Evolutionary conservation across 2,797 vertebrate genomes (phyloP).

Genomic region (Euphonia xanthogaster): DNA sequence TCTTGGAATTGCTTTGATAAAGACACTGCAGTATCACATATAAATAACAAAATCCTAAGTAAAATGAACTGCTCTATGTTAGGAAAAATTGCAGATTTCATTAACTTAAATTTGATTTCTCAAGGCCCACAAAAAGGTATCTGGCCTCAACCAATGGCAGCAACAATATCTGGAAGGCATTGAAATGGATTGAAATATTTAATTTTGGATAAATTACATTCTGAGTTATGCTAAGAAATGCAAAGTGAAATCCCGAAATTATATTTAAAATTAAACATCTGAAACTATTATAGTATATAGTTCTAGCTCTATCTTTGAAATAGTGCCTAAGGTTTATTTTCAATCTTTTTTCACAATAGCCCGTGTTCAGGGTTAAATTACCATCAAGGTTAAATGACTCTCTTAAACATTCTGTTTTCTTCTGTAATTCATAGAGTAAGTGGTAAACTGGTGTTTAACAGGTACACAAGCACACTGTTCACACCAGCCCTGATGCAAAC

Average conservation of each 20-base stretch:
- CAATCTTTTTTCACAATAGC: not conserved
- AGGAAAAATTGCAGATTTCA: not conserved
- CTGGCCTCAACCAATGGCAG: not conserved
- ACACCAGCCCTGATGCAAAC: not conserved
- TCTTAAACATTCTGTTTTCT: not conserved
- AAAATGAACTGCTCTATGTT: not conserved
- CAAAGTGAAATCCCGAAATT: not conserved
- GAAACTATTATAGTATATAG: not conserved
- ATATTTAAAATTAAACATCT: not conserved
- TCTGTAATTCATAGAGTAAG: not conserved
- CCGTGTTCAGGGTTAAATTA: fast-evolving
- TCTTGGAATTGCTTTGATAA: not conserved
- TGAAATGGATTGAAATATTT: not conserved
- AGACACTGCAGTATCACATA: not conserved
- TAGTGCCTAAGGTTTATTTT: not conserved
- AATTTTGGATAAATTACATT: not conserved
- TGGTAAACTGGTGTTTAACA: not conserved
- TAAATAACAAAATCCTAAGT: not conserved
- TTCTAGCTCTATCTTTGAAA: not conserved
- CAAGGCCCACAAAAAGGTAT: not conserved
- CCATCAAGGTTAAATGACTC: not conserved
- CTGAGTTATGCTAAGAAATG: not conserved
- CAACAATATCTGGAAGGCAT: not conserved
- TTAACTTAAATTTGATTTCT: not conserved
- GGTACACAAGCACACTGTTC: not conserved